Base-by-base conservation (phyloP, 2,113 vertebrate genomes). In the Halichoeres trimaculatus region DNA sequence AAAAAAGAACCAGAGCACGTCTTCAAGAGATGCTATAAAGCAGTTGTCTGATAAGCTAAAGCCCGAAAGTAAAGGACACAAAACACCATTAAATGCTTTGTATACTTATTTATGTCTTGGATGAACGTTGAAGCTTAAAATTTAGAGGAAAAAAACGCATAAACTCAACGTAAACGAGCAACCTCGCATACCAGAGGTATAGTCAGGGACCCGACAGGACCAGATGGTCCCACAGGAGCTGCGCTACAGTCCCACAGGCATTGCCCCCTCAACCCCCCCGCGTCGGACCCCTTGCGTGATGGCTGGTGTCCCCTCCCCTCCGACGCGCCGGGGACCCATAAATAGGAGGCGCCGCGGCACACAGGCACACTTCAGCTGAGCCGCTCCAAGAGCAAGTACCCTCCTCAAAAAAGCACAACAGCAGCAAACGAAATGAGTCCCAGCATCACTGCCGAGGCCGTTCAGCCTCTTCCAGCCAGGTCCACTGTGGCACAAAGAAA, bases 401-500 rank as follows among this genome's bases (percentile, higher is more conserved):
- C 60, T 19, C 36, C 8, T 7, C 38, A 73, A 83, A 70, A 82
- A 78, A 59, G 72, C 55, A 70, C 72, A 62, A 47, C 40, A 79
- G 36, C 47, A 84, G 41, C 67, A 78, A 90, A 63, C 79, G 41
- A 67, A 51, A 84, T 91, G 93, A 85, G 83, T 87, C 91, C 94
- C 24, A 89, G 71, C 78, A 38, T 77, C 43, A 56, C 26, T 2
- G 10, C 74, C 1, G 76, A 89, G 53, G 82, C 83, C 17, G 69
- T 19, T 23, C 80, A 83, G 83, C 62, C 83, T 75, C 64, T 78
- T 54, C 10, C 58, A 16, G 45, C 76, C 9, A 82, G 81, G 73
- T 93, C 93, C 90, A 94, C 94, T 2, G 90, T 95, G 67, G 93
- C 94, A 69, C 90, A 94, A 69, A 94, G 92, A 38, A 92, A 91